Conservation (phyloP, 2,113 vertebrate genomes). For the Polypterus bichir region DNA sequence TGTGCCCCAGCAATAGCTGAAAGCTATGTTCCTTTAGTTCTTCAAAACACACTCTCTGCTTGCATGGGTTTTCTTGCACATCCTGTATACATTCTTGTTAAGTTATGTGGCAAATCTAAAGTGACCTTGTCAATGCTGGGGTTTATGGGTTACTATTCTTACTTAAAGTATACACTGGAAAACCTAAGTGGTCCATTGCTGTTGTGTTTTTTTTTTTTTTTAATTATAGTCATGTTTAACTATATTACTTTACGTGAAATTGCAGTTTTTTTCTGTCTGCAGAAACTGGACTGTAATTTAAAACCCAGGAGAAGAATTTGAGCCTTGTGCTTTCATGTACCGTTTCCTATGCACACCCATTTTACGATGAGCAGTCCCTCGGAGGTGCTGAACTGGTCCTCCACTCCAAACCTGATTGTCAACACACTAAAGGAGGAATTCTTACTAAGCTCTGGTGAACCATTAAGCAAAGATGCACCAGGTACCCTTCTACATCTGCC, state of each 20-base stretch:
- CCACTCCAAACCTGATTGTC: conserved; percentile 55
- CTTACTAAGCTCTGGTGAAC: conserved; percentile 44
- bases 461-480: conserved; percentile 44
- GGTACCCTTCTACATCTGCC: conserved; percentile 38
- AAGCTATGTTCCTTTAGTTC: too few relatives aligned
- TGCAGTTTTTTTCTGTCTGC: conserved; percentile 34
- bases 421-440: conserved; percentile 73
- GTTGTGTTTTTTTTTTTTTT: too few relatives aligned
- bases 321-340: conserved; percentile 9
- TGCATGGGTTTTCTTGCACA: too few relatives aligned
- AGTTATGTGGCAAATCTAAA: too few relatives aligned
- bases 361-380: conserved; percentile 87
- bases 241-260: neutral
- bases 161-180: too few relatives aligned
- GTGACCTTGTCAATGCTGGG: too few relatives aligned
- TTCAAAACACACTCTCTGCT: too few relatives aligned
- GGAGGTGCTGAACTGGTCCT: conserved; percentile 79
- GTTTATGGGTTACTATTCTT: too few relatives aligned
- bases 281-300: conserved; percentile 24
- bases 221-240: too few relatives aligned
- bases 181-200: too few relatives aligned
- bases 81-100: too few relatives aligned
- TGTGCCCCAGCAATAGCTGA: too few relatives aligned
- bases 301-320: conserved; percentile 10
- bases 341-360: conserved; percentile 65